Conservation (phyloP, 2,888 invertebrate genomes). For the Drosophila multiciliata region DNA sequence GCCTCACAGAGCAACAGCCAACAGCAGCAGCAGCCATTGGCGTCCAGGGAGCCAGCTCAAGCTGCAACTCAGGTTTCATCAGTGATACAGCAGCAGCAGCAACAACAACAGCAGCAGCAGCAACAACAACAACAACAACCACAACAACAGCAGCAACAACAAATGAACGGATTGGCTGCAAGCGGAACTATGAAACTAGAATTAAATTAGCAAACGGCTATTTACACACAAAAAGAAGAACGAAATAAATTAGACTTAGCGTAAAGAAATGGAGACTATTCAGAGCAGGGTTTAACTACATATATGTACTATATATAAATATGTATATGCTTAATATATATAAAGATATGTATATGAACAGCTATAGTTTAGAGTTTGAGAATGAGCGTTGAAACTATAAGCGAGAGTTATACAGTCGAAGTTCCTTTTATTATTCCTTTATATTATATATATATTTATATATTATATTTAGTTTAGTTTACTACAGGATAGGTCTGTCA, state of each 20-base stretch:
- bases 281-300: background rate
- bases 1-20: conserved; percentile 69
- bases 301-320: background rate
- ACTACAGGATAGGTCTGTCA: background rate
- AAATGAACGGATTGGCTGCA: conserved; percentile 76
- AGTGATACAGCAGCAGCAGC: conserved; percentile 17
- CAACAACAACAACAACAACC: conserved; percentile 54
- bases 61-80: conserved; percentile 43
- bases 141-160: conserved; percentile 59
- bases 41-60: conserved; percentile 34
- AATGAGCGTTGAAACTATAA: background rate
- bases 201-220: conserved; percentile 55
- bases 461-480: background rate
- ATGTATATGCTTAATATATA: background rate
- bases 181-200: conserved; percentile 57
- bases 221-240: conserved; percentile 4
- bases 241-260: conserved; percentile 68
- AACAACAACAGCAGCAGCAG: conserved; percentile 23
- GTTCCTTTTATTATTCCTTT: background rate
- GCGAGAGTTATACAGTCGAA: background rate
- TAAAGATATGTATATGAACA: background rate
- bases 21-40: conserved; percentile 74
- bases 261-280: background rate
- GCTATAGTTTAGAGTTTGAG: background rate
- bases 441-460: background rate